These are phyloP conservation scores for Oreonectes daqikongensis DNA, from an alignment of 2,797 vertebrate species.

Conservation along the genomic window DNA sequence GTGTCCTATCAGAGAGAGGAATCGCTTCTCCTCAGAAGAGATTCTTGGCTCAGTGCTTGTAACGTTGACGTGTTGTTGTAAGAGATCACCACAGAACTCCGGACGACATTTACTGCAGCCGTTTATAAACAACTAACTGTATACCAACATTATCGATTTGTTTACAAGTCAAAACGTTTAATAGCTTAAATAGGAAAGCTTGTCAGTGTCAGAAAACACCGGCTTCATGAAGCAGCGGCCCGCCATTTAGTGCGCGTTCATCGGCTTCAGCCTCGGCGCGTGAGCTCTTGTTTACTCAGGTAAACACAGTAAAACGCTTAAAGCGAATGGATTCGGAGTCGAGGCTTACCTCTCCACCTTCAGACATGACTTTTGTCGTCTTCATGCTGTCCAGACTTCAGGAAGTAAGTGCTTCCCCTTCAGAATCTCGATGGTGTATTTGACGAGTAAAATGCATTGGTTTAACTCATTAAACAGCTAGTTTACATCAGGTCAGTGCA, in stretches of 20 bases:
- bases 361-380: slow-evolving; percentile 25
- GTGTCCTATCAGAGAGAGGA: slow-evolving; percentile 3
- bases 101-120: not conserved
- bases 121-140: not conserved
- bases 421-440: not conserved
- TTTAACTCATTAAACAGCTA: too few species aligned
- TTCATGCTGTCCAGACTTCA: slow-evolving; percentile 48
- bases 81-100: not conserved
- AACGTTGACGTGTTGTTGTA: slow-evolving; percentile 69
- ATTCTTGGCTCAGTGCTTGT: not conserved
- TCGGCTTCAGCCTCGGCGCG: not conserved
- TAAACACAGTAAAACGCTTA: not conserved
- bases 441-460: too few species aligned
- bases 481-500: not conserved
- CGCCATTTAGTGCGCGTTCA: slow-evolving; percentile 25
- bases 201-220: not conserved
- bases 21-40: not conserved
- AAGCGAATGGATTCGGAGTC: slow-evolving; percentile 39
- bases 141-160: too few species aligned
- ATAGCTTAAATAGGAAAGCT: not conserved
- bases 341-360: not conserved
- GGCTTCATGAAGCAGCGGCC: slow-evolving; percentile 17
- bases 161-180: not conserved
- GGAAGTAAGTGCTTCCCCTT: slow-evolving; percentile 47
- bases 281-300: not conserved